Evolutionary conservation across 2,888 invertebrate genomes (phyloP).

Genomic region (Rhingia rostrata): DNA sequence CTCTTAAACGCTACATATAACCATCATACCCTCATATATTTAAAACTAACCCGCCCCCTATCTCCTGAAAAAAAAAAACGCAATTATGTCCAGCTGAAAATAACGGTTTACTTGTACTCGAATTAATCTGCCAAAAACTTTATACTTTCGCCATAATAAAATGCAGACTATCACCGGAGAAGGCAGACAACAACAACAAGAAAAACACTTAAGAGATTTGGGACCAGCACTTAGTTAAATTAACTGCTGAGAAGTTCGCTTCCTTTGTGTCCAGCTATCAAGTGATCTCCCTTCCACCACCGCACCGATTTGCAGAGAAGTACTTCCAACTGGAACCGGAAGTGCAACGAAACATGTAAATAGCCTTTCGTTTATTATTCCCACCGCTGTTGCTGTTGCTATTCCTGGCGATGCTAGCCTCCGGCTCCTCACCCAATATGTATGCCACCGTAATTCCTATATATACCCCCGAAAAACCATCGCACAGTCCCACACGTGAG

Average conservation of each 20-base stretch:
- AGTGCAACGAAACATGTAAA: constrained; percentile 73
- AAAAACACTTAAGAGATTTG: constrained; percentile 72
- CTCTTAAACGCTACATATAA: no score
- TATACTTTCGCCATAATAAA: constrained; percentile 1
- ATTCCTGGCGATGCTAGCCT: constrained; percentile 31
- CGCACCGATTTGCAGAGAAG: constrained; percentile 58
- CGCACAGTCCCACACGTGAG: constrained; percentile 47
- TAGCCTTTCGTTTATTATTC: constrained; percentile 74
- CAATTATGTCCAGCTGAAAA: neutral
- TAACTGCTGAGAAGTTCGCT: constrained; percentile 67
- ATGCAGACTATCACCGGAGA: neutral
- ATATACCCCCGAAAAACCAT: constrained; percentile 20
- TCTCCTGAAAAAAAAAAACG: no score
- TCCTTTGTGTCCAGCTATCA: constrained; percentile 60
- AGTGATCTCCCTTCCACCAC: constrained; percentile 43
- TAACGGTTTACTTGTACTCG: neutral
- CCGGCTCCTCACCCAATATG: constrained; percentile 45
- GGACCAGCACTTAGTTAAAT: constrained; percentile 72
- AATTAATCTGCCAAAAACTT: constrained; percentile 8
- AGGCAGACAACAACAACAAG: neutral
- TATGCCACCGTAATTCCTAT: constrained; percentile 53
- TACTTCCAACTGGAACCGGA: constrained; percentile 71
- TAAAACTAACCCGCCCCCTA: no score
- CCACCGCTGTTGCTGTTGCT: constrained; percentile 47
- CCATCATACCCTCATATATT: no score